phyloP scores from a whole-genome alignment of 1,140 invertebrate species.

The Drosophila varians region DNA sequence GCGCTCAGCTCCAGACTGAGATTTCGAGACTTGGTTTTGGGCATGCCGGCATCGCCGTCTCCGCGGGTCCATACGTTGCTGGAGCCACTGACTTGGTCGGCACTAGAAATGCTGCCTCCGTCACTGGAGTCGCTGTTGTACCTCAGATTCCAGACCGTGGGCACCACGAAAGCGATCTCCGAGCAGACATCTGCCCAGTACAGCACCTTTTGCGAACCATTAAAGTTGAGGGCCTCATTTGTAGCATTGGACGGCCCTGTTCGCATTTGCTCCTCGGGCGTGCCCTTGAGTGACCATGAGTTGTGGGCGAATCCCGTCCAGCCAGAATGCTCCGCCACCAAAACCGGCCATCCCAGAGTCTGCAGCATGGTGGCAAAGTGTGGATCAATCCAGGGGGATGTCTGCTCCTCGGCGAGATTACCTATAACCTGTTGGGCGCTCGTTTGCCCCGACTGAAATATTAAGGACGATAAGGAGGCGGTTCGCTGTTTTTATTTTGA shows the following conservation, averaged over 20 bases:
- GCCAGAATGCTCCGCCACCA: conserved; percentile 91
- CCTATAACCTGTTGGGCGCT: conserved; percentile 89
- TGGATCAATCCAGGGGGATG: conserved; percentile 62
- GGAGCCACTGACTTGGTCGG: conserved; percentile 39
- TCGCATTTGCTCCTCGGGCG: conserved; percentile 55
- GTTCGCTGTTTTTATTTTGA: too few relatives aligned
- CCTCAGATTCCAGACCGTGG: conserved; percentile 86
- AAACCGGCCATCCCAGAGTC: conserved; percentile 94
- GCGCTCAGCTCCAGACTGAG: conserved; percentile 88
- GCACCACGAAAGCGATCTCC: conserved; percentile 97
- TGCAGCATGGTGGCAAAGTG: conserved; percentile 92
- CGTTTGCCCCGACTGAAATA: conserved; percentile 93
- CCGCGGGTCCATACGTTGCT: conserved; percentile 85
- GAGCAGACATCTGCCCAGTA: conserved; percentile 98
- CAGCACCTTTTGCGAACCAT: conserved; percentile 89
- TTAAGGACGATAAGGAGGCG: too few relatives aligned
- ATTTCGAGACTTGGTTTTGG: conserved; percentile 85
- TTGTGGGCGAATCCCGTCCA: conserved; percentile 95
- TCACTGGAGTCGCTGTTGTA: conserved; percentile 80
- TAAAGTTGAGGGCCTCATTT: conserved; percentile 54
- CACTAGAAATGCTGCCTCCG: conserved; percentile 83
- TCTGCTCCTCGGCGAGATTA: conserved; percentile 89
- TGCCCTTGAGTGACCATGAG: conserved; percentile 88
- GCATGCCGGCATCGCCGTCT: conserved; percentile 69
- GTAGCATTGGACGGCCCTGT: conserved; percentile 52